phyloP scores from a whole-genome alignment of 2,113 vertebrate genomes.

The Oenanthe melanoleuca region DNA sequence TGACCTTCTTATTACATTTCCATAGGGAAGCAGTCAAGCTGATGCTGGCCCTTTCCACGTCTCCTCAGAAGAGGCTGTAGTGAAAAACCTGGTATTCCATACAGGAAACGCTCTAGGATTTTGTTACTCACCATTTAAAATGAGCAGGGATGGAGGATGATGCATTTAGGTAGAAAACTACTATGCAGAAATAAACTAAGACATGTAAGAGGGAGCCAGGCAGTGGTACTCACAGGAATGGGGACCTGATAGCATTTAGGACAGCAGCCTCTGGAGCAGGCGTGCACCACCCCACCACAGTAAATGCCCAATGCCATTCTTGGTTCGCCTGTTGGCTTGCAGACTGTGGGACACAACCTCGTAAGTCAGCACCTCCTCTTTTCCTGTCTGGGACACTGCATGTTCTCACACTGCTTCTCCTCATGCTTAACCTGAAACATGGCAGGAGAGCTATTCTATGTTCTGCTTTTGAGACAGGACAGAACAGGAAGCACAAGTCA shows the following conservation, averaged over 20 bases:
- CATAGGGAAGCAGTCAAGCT: background rate
- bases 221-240: background rate
- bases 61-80: background rate
- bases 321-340: background rate
- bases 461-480: background rate
- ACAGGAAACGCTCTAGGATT: background rate
- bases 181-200: background rate
- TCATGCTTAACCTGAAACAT: background rate
- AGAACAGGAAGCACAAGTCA: background rate
- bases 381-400: too few species aligned
- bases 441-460: background rate
- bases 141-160: background rate
- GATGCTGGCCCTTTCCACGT: background rate
- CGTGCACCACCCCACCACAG: rapidly evolving
- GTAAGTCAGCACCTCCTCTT: background rate
- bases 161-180: background rate
- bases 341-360: background rate
- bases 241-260: background rate
- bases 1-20: background rate
- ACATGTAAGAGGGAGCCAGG: background rate
- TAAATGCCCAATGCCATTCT: background rate
- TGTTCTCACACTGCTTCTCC: background rate
- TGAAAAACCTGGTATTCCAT: background rate
- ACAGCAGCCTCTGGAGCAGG: background rate
- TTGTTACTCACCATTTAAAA: background rate